Percentiles rank a stretch among this genome's conserved stretches.
phyloP scores from a whole-genome alignment of 2,888 invertebrate species.

The Acanthosepion esculentum region DNA sequence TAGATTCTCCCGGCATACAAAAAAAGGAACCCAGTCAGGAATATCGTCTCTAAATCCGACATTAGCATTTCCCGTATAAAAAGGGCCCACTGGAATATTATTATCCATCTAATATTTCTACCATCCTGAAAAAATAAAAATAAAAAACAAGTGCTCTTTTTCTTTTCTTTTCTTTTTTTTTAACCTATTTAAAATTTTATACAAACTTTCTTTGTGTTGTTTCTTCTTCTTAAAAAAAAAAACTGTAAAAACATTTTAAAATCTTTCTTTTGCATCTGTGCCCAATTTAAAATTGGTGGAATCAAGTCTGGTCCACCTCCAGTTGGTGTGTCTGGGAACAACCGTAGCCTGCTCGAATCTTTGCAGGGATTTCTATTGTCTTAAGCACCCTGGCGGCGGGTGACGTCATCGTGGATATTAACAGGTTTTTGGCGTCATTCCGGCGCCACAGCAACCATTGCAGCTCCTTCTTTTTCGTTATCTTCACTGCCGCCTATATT shows the following conservation, averaged over 20 bases:
- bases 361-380: slow-evolving; percentile 24
- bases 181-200: slow-evolving; percentile 39
- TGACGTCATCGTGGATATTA: slow-evolving; percentile 45
- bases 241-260: neutral
- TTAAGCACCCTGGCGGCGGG: slow-evolving; percentile 39
- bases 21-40: neutral
- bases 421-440: slow-evolving; percentile 49
- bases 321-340: neutral
- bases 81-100: neutral
- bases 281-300: neutral
- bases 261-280: neutral
- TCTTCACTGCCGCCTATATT: slow-evolving; percentile 48
- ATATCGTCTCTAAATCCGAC: neutral
- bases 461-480: slow-evolving; percentile 35
- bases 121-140: neutral
- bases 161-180: neutral
- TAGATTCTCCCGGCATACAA: neutral
- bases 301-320: slow-evolving; percentile 37
- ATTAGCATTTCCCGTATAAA: neutral
- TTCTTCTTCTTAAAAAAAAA: neutral
- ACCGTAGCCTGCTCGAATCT: neutral
- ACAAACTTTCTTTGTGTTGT: neutral
- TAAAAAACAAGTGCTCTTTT: neutral
- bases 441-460: slow-evolving; percentile 44
- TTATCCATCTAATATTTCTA: neutral